A percentile compares a stretch with the other conserved stretches of the same genome.
phyloP scores from a whole-genome alignment of 2,113 vertebrate species.

The Rhombomys opimus region DNA sequence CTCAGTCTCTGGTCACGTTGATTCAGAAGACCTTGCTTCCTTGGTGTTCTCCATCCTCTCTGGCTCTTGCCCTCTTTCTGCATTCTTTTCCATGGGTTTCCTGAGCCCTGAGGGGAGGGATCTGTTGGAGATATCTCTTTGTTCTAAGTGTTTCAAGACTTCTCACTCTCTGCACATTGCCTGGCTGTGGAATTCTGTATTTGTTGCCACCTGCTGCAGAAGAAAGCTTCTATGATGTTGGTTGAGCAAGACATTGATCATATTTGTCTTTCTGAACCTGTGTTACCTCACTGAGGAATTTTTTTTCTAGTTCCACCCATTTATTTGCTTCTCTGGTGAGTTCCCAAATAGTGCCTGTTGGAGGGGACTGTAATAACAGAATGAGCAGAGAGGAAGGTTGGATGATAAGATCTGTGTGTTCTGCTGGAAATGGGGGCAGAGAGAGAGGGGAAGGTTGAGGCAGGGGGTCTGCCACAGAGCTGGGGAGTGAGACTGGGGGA shows the following conservation, averaged over 20 bases:
- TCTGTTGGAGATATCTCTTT: background rate
- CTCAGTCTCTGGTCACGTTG: background rate
- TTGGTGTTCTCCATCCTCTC: background rate
- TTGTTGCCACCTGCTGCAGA: background rate
- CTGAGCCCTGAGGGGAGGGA: background rate
- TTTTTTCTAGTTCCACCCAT: background rate
- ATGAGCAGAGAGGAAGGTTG: background rate
- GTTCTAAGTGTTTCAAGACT: background rate
- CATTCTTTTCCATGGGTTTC: background rate
- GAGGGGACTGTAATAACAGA: background rate
- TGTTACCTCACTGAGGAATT: background rate
- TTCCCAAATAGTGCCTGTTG: background rate
- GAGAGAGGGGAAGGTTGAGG: background rate
- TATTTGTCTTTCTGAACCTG: background rate
- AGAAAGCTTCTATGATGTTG: background rate
- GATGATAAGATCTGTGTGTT: background rate
- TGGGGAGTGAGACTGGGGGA: background rate
- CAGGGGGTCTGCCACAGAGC: background rate
- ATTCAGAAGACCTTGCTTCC: too few species aligned
- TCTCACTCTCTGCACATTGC: background rate
- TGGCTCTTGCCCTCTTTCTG: background rate
- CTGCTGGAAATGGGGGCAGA: background rate
- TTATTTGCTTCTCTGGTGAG: background rate
- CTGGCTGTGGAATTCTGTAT: background rate
- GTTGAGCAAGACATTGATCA: background rate